Conservation (phyloP, 2,888 invertebrate genomes). For the Lumbricus terrestris region DNA sequence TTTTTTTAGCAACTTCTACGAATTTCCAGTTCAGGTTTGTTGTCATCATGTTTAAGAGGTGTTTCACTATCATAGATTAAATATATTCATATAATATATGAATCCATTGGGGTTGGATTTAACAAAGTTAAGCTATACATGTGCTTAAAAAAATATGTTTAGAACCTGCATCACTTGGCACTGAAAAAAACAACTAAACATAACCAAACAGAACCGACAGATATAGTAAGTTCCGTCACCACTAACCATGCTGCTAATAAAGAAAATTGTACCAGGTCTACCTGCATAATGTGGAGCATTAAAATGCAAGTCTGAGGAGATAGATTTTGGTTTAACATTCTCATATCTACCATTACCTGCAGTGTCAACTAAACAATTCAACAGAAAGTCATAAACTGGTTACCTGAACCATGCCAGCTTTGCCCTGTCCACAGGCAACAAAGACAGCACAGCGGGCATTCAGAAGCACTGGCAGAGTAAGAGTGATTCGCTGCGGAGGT, state of each 20-base stretch:
- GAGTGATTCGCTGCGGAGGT: constrained; percentile 82
- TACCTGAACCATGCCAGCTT: constrained; percentile 67
- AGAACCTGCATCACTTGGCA: not conserved
- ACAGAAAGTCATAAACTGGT: constrained; percentile 11
- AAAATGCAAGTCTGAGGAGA: not conserved
- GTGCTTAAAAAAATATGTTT: not conserved
- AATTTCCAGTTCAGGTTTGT: no score
- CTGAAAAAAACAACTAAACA: no score
- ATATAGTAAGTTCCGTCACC: no score
- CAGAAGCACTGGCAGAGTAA: constrained; percentile 87
- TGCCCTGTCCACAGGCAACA: constrained; percentile 78
- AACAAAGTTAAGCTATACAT: not conserved
- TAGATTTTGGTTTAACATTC: not conserved
- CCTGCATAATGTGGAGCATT: not conserved
- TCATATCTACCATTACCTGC: not conserved
- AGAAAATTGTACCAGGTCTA: not conserved
- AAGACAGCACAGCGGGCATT: constrained; percentile 80
- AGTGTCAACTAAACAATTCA: not conserved
- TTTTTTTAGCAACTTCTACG: not conserved
- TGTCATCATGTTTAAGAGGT: no score
- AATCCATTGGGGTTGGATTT: no score
- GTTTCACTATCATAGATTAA: no score
- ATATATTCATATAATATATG: no score
- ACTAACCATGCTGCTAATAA: no score
- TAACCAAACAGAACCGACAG: no score